Evolutionary conservation across 2,113 vertebrate species (phyloP).

Genomic region (Dromas ardeola): DNA sequence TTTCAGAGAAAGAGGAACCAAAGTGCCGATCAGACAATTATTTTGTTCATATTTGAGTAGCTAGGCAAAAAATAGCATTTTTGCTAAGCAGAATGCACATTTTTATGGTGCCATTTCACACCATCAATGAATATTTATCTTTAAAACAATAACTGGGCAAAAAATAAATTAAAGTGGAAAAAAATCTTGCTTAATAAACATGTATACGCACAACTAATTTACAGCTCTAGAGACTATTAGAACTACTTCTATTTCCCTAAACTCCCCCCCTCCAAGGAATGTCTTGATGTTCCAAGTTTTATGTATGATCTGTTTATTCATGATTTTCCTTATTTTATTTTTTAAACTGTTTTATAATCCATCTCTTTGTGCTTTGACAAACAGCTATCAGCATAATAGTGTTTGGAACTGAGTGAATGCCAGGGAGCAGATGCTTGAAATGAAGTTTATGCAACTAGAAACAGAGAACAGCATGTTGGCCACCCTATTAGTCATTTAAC

Average conservation of each 20-base stretch:
- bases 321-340: conserved; percentile 19
- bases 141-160: conserved; percentile 7
- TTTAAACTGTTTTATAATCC: conserved; percentile 8
- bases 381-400: conserved; percentile 34
- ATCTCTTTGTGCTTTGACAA: conserved; percentile 55
- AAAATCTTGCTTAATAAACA: not conserved
- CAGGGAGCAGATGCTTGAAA: conserved; percentile 38
- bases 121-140: conserved; percentile 9
- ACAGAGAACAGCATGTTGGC: not conserved
- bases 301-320: conserved; percentile 33
- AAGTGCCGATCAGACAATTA: not conserved
- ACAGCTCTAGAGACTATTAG: not conserved
- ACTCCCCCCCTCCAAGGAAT: not conserved
- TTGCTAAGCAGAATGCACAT: not conserved
- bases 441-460: conserved; percentile 27
- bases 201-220: not conserved
- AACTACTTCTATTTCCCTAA: not conserved
- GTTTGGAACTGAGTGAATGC: conserved; percentile 24
- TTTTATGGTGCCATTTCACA: not conserved
- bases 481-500: not conserved
- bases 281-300: not conserved
- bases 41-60: conserved; percentile 2
- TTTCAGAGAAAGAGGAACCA: not conserved
- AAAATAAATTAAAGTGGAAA: not conserved
- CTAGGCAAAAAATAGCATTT: not conserved